Conservation (phyloP, 35 echinoderm and acorn worm genomes). For the Hemicentrotus pulcherrimus region DNA sequence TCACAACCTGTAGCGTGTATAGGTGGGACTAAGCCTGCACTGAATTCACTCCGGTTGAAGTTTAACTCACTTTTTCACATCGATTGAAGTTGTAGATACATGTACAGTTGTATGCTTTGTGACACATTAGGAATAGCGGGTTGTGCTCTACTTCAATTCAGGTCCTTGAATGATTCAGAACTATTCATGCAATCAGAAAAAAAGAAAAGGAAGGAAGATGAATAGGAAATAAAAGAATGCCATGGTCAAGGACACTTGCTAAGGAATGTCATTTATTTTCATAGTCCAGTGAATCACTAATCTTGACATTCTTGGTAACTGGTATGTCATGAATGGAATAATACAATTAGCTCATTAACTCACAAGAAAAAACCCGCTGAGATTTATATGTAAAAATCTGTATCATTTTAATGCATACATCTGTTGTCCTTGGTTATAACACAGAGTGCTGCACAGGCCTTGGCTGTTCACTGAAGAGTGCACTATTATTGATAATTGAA, state of each 20-base stretch:
- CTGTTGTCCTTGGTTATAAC: background rate
- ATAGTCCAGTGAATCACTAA: background rate
- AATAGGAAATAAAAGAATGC: background rate
- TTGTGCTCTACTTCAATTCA: background rate
- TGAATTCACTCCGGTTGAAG: too few species aligned
- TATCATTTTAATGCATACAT: background rate
- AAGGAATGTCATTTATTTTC: background rate
- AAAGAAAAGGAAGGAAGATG: background rate
- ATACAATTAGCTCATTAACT: background rate
- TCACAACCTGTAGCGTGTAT: too few species aligned
- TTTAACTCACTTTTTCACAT: too few species aligned
- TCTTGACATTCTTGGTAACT: background rate
- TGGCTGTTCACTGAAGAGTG: background rate
- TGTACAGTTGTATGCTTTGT: background rate
- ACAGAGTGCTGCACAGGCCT: background rate
- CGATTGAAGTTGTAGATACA: too few species aligned
- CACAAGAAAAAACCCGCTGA: background rate
- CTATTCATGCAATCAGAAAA: background rate
- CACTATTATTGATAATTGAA: background rate
- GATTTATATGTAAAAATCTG: background rate
- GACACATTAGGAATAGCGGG: background rate
- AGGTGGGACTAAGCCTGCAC: too few species aligned
- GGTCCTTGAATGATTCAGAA: background rate
- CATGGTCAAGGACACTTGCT: slow-evolving; percentile 1
- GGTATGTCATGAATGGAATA: background rate